Evolutionary conservation across 2,888 invertebrate species (phyloP), one percentile per base, ranked within the genome.

Genomic region (Biston betularia): DNA sequence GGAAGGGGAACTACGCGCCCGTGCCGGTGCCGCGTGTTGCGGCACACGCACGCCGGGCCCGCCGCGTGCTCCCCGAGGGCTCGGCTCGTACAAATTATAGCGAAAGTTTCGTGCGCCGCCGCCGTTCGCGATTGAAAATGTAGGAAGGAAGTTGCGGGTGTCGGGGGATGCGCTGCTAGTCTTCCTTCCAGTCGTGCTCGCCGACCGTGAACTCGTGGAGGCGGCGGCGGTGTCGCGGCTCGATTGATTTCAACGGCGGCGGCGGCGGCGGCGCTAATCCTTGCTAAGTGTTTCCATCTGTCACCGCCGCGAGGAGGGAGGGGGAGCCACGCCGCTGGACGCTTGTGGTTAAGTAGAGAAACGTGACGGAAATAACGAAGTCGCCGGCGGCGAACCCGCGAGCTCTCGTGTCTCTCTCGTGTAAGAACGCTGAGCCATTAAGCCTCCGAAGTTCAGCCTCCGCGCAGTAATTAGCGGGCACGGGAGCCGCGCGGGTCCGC

Each of bases 111-210:
- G 48, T 11, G 40, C 11, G 10, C 12, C 10, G 12, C 14, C n/a
- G n/a, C n/a, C n/a, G n/a, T n/a, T 12, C n/a, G 38, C 48, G 61
- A 55, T 55, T 56, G 63, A 56, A 55, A 63, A 63, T 63, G 55
- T 53, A 35, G 34, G 53, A 40, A 8, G 48, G 40, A 53, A 38
- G 14, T 53, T 53, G 14, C 53, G 53, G 38, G 38, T 8, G 11
- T 38, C 11, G 15, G 5, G n/a, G 12, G 34, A 50, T 24, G 50
- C 34, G 12, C n/a, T n/a, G n/a, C n/a, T n/a, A n/a, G n/a, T n/a
- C n/a, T n/a, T n/a, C n/a, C n/a, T n/a, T n/a, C n/a, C n/a, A n/a
- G n/a, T n/a, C n/a, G n/a, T 58, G 49, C 10, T 9, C 49, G 40
- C 49, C 49, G 33, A n/a, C n/a, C 38, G 38, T 4, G 38, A n/a